Base-by-base conservation (phyloP, 2,797 vertebrate genomes). In the Novumbra hubbsi region DNA sequence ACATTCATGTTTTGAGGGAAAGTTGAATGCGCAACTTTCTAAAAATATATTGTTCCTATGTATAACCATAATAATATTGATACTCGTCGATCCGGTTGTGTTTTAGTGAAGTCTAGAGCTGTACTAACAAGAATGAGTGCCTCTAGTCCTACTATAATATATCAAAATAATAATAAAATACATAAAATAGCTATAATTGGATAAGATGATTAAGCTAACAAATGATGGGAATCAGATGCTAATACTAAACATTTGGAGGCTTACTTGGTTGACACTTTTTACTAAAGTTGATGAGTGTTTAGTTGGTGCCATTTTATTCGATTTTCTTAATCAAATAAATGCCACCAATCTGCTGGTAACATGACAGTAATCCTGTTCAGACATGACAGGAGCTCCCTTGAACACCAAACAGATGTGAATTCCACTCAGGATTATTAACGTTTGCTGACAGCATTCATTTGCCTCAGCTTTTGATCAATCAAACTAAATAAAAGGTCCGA, bases 351-450 rank as follows among this genome's bases (percentile, higher is more conserved):
- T 5, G 5, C 32, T 34, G 32, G 32, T 5, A 34, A 34, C 32
- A 2, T 34, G 32, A 34, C 32, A 34, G 32, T 34, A 34, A 34
- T 34, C 32, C 32, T 21, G n/a, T 67, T 72, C 49, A 68, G 57
- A 69, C 67, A 49, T 11, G 72, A 57, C 41, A 28, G 57, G 27
- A 57, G 17, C 8, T 69, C 6, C 77, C 66, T 50, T 74, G 49
- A 76, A 79, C 78, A 71, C 77, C 83, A 77, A 1, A 72, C 8
- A 65, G 73, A 72, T 77, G 73, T 73, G 74, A 73, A 60, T 73
- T 80, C 52, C 50, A 49, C 28, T 45, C 17, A 5, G 38, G 77
- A 73, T 70, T 34, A 41, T 12, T 73, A 78, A 71, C 24, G 34
- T 45, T 34, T 70, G 70, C 74, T 55, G 81, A 76, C 75, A 70